Conservation (phyloP, 2,113 vertebrate genomes). For the Anarhynchus alexandrinus region DNA sequence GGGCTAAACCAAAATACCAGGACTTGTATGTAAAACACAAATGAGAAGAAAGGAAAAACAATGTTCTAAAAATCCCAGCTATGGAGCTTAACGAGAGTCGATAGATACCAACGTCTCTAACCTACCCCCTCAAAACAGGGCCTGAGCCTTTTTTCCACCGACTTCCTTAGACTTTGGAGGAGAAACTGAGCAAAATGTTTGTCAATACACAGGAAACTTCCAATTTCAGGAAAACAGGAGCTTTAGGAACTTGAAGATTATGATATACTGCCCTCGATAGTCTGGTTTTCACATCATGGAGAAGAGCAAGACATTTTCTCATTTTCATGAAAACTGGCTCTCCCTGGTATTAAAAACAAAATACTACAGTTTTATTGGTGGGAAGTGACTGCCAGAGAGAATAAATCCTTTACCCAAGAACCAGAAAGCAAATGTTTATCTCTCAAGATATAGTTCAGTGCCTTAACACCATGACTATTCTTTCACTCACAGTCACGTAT, state of each 20-base stretch:
- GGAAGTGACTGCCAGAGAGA: background rate
- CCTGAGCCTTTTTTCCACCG: background rate
- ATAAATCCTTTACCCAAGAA: background rate
- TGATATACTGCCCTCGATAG: background rate
- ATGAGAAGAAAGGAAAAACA: constrained; percentile 37
- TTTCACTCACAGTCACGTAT: background rate
- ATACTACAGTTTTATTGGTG: background rate
- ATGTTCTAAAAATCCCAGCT: constrained; percentile 21
- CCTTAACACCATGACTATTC: background rate
- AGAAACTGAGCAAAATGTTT: background rate
- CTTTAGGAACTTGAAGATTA: background rate
- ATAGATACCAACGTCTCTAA: background rate
- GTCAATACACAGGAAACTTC: background rate
- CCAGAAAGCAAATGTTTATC: background rate
- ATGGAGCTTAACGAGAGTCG: background rate
- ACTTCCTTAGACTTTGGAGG: background rate
- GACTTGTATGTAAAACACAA: constrained; percentile 42
- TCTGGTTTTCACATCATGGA: background rate
- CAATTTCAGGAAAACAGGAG: background rate
- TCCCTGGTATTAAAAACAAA: background rate
- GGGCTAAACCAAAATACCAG: constrained; percentile 58
- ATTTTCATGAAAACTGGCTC: background rate
- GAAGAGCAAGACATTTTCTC: background rate
- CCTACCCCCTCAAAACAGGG: background rate
- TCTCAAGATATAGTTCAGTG: background rate